These are phyloP conservation scores for Alsophila aescularia DNA, from an alignment of 2,888 invertebrate species.

Conservation along the genomic window DNA sequence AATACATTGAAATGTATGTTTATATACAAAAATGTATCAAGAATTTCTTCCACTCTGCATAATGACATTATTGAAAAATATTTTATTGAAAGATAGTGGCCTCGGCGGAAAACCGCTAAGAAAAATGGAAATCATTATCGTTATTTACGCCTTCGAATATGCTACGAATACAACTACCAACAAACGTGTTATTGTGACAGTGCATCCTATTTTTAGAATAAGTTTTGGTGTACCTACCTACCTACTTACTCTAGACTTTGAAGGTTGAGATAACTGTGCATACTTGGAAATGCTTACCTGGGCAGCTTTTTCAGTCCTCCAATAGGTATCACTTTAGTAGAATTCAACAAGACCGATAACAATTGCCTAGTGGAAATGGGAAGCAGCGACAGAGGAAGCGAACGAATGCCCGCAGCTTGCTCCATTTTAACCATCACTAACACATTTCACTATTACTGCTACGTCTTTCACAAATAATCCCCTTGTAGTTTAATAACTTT, in stretches of 20 bases:
- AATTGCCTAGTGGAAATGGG: conserved; percentile 73
- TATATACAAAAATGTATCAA: no score
- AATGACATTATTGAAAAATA: no score
- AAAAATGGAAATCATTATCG: no score
- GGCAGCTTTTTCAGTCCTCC: conserved; percentile 71
- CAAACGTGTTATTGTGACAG: background rate
- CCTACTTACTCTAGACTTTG: no score
- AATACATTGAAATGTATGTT: no score
- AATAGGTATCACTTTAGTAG: conserved; percentile 86
- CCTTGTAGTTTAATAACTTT: background rate
- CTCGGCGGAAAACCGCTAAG: no score
- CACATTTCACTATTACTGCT: background rate
- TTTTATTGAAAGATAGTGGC: no score
- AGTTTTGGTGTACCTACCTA: background rate
- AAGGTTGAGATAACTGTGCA: no score
- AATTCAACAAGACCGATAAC: conserved; percentile 86
- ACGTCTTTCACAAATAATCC: background rate
- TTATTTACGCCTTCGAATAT: background rate
- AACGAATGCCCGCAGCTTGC: conserved; percentile 55
- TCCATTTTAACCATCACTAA: conserved; percentile 41
- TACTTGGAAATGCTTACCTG: conserved; percentile 57
- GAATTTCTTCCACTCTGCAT: no score
- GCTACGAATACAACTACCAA: no score
- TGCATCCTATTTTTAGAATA: background rate
- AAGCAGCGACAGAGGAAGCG: conserved; percentile 70